These are phyloP conservation scores for Drosophila demipolita DNA, from an alignment of 2,888 invertebrate genomes.

Conservation along the genomic window DNA sequence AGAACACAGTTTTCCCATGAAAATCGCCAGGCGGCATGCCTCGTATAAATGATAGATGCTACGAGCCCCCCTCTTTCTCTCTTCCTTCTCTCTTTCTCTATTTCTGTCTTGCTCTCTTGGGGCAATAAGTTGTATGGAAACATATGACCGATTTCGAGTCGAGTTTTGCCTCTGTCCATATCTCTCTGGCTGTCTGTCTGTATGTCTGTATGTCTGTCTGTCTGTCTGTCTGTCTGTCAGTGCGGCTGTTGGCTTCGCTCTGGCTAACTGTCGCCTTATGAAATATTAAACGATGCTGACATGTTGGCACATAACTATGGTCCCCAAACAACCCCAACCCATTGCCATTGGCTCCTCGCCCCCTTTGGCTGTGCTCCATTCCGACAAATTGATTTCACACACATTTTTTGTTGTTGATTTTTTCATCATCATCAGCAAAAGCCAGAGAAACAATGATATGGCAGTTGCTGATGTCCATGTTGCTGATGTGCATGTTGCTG, in stretches of 20 bases:
- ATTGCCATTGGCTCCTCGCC: too few species aligned
- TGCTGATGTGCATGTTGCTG: constrained; percentile 32
- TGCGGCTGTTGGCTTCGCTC: constrained; percentile 30
- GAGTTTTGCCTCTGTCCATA: constrained; percentile 40
- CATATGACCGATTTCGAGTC: constrained; percentile 48
- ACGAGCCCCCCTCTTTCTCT: background rate
- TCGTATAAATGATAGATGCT: constrained; percentile 29
- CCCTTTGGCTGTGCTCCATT: constrained; percentile 56
- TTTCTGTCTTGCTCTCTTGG: background rate
- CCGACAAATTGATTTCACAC: constrained; percentile 79
- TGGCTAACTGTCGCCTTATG: constrained; percentile 62
- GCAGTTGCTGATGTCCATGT: constrained; percentile 45
- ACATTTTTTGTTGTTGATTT: constrained; percentile 38
- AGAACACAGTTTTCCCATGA: constrained; percentile 51
- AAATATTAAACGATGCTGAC: constrained; percentile 69
- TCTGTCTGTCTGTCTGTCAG: constrained; percentile 20
- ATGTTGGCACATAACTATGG: constrained; percentile 64
- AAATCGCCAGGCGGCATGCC: constrained; percentile 19
- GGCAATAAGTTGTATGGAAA: constrained; percentile 53
- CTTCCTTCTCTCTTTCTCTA: too few species aligned
- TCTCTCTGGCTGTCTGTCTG: constrained; percentile 23
- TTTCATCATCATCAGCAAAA: constrained; percentile 13
- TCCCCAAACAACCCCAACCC: background rate
- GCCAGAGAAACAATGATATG: constrained; percentile 33
- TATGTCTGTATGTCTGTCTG: constrained; percentile 16